These are phyloP conservation scores for Sclerurus mexicanus DNA, from an alignment of 2,113 vertebrate species.

Conservation along the genomic window DNA sequence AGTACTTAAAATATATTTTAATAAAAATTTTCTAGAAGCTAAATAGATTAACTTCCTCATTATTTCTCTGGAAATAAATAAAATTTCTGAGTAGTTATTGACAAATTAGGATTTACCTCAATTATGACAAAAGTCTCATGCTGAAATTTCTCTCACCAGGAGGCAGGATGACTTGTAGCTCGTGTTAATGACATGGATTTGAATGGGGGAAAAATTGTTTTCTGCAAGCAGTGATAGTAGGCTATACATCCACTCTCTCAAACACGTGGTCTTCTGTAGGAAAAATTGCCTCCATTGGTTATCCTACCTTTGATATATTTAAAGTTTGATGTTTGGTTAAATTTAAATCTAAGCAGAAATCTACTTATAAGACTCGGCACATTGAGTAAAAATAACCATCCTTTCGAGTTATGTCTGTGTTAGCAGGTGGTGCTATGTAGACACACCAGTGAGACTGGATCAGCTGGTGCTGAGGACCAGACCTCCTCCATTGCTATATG, in stretches of 20 bases:
- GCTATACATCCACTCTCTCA: neutral
- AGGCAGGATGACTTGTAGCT: neutral
- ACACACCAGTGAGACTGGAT: neutral
- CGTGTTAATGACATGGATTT: neutral
- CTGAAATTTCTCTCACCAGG: neutral
- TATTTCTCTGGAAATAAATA: neutral
- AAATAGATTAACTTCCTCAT: neutral
- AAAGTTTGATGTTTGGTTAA: neutral
- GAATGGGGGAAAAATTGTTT: neutral
- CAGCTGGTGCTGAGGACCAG: neutral
- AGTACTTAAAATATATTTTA: neutral
- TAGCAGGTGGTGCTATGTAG: neutral
- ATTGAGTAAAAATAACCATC: neutral
- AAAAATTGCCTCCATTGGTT: neutral
- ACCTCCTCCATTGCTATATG: fast-evolving
- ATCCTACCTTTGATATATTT: neutral
- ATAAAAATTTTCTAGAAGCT: neutral
- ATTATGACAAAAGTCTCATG: neutral
- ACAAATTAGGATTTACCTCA: neutral
- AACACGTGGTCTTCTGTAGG: neutral
- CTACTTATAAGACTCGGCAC: neutral
- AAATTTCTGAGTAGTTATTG: neutral
- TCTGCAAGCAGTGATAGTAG: neutral
- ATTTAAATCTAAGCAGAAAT: neutral
- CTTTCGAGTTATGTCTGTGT: neutral